These are phyloP conservation scores for Coenobita brevimanus DNA, from an alignment of 1,140 invertebrate genomes.

Conservation along the genomic window DNA sequence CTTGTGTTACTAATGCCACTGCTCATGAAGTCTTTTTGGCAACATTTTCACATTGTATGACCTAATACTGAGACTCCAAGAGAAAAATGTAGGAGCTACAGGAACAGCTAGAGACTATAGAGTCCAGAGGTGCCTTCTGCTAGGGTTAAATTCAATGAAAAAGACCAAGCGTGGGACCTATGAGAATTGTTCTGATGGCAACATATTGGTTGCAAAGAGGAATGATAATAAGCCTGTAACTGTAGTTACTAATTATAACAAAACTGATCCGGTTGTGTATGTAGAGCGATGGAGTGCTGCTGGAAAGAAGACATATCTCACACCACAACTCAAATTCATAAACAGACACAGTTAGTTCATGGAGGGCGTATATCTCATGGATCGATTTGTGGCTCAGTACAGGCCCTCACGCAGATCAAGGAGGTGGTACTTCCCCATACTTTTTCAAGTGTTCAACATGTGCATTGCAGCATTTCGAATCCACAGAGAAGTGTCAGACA, in stretches of 20 bases:
- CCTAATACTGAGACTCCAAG: too few relatives aligned
- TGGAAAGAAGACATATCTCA: background rate
- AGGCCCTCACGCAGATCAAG: background rate
- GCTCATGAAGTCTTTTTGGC: too few relatives aligned
- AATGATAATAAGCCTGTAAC: slow-evolving; percentile 26
- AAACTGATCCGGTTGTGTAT: slow-evolving; percentile 14
- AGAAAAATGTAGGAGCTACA: background rate
- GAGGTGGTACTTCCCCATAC: slow-evolving; percentile 19
- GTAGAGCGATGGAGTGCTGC: too few relatives aligned
- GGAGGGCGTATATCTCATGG: slow-evolving; percentile 12
- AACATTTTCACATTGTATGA: too few relatives aligned
- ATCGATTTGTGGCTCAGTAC: too few relatives aligned
- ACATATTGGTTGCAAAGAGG: slow-evolving; percentile 21
- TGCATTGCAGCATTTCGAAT: too few relatives aligned
- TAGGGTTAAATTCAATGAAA: slow-evolving; percentile 8
- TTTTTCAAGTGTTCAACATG: slow-evolving; percentile 28
- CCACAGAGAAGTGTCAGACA: too few relatives aligned
- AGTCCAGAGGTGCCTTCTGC: background rate
- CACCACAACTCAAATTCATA: background rate
- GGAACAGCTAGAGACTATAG: background rate
- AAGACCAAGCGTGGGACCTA: background rate
- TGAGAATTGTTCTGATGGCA: background rate
- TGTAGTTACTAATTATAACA: slow-evolving; percentile 17
- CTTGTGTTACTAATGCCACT: too few relatives aligned
- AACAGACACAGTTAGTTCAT: background rate